Conservation (phyloP, 2,888 invertebrate genomes). For the Tuberolachnus salignus region DNA sequence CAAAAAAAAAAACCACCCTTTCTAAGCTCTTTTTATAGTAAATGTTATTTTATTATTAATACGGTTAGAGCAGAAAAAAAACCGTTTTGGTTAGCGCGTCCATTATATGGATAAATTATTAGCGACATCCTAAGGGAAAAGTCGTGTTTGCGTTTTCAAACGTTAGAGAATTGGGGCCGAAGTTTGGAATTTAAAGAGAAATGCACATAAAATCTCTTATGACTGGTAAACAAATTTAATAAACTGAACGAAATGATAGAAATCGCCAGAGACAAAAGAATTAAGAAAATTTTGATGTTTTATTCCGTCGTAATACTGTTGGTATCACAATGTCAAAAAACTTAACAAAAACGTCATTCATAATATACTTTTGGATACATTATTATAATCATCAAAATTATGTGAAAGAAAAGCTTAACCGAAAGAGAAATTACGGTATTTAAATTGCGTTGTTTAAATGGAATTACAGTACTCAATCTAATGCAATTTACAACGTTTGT, state of each 20-base stretch:
- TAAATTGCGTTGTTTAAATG: not conserved
- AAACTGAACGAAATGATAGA: not conserved
- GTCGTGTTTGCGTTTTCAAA: constrained; percentile 3
- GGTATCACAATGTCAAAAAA: constrained; percentile 11
- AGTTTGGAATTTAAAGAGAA: constrained; percentile 9
- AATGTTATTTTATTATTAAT: constrained; percentile 10
- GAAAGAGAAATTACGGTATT: not conserved
- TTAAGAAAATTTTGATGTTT: constrained; percentile 27
- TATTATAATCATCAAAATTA: constrained; percentile 1
- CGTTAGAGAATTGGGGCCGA: not conserved
- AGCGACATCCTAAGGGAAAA: constrained; percentile 26
- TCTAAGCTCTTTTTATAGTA: not conserved
- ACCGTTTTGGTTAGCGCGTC: not conserved
- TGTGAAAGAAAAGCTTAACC: not conserved
- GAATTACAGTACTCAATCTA: not conserved
- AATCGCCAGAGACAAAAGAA: constrained; percentile 14
- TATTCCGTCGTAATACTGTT: not conserved
- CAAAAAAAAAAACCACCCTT: not conserved
- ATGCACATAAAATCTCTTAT: constrained; percentile 7
- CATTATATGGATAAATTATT: constrained; percentile 23
- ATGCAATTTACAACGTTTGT: not conserved
- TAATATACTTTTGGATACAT: not conserved
- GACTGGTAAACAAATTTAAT: constrained; percentile 8
- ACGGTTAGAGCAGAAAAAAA: not conserved
- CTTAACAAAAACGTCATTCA: constrained; percentile 21